phyloP scores from a whole-genome alignment of 2,113 vertebrate genomes.

The Piaya cayana region DNA sequence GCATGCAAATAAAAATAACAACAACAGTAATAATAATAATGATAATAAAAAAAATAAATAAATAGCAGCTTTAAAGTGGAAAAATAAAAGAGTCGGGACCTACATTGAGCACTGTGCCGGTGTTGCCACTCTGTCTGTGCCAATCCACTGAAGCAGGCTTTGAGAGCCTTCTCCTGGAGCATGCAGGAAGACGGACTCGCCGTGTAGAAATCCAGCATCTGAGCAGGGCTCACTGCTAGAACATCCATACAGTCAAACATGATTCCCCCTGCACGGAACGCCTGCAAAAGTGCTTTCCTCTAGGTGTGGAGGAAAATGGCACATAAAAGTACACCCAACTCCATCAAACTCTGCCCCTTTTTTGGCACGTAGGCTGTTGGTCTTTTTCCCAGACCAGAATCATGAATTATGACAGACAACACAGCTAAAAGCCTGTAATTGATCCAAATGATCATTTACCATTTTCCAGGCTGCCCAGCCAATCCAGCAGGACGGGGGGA shows the following conservation, averaged over 20 bases:
- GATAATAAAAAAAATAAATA: background rate
- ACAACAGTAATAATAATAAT: background rate
- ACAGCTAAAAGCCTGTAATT: conserved; percentile 85
- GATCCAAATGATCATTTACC: conserved; percentile 87
- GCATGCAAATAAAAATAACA: conserved; percentile 69
- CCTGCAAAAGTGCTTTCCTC: conserved; percentile 83
- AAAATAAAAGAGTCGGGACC: conserved; percentile 78
- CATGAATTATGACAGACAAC: conserved; percentile 91
- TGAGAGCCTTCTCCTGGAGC: conserved; percentile 92
- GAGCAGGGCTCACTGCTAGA: conserved; percentile 87
- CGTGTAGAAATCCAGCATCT: conserved; percentile 90
- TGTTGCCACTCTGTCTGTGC: conserved; percentile 92
- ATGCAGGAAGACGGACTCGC: conserved; percentile 92
- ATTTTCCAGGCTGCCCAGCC: conserved; percentile 83
- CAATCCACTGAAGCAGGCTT: conserved; percentile 91
- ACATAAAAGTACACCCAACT: conserved; percentile 89
- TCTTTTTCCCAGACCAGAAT: conserved; percentile 90
- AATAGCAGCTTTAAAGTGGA: conserved; percentile 44
- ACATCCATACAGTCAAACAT: conserved; percentile 98
- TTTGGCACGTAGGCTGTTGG: conserved; percentile 86
- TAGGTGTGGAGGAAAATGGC: conserved; percentile 84
- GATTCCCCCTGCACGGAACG: conserved; percentile 79
- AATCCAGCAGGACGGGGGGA: conserved; percentile 80
- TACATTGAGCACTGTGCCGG: conserved; percentile 93
- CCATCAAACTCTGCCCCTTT: conserved; percentile 94